Percentiles rank a stretch among this genome's conserved stretches.
Evolutionary conservation across 1,140 invertebrate species (phyloP).

Genomic region (Trypoxylus dichotomus): DNA sequence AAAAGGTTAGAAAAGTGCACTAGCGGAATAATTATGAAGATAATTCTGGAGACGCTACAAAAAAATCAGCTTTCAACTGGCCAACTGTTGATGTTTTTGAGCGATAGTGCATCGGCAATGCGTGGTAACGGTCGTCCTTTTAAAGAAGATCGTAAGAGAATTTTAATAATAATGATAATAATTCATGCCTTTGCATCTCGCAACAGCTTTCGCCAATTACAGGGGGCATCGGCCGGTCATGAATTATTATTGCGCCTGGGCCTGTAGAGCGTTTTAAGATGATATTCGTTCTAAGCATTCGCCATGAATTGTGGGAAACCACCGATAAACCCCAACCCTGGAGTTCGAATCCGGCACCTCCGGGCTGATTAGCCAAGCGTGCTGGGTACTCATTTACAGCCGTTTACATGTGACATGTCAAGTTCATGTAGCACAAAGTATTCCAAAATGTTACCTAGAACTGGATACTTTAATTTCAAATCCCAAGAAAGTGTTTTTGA

Average conservation of each 20-base stretch:
- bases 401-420: neutral
- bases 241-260: no score
- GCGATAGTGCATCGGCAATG: neutral
- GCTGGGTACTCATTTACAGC: no score
- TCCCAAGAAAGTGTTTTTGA: neutral
- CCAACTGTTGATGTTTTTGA: neutral
- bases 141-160: neutral
- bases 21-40: neutral
- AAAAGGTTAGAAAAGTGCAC: neutral
- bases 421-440: neutral
- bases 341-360: no score
- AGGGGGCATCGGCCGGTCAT: no score
- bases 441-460: neutral
- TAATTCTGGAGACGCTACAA: neutral
- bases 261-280: no score
- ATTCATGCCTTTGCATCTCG: no score
- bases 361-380: no score
- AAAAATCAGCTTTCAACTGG: neutral
- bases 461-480: neutral
- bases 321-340: no score
- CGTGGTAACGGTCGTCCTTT: neutral
- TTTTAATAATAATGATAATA: no score
- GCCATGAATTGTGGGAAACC: no score
- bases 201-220: no score
- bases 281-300: no score